phyloP scores from a whole-genome alignment of 2,113 vertebrate genomes.

The Xerus inauris region DNA sequence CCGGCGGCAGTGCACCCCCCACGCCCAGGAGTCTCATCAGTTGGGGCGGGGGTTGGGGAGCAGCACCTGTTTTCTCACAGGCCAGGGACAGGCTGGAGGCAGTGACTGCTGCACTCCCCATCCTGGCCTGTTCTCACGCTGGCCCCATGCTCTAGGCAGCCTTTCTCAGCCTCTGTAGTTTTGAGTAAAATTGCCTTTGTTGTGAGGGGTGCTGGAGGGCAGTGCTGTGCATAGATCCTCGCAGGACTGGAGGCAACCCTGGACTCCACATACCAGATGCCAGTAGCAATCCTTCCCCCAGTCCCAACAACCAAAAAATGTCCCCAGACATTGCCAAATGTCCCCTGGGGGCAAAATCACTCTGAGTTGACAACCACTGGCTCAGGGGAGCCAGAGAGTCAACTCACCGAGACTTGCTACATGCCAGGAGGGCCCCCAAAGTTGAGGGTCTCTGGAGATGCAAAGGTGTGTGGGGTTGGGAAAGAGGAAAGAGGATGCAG shows the following conservation, averaged over 20 bases:
- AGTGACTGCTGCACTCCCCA: rapidly evolving
- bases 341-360: background rate
- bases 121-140: rapidly evolving
- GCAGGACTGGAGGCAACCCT: too few relatives aligned
- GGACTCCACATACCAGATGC: background rate
- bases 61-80: too few relatives aligned
- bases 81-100: too few relatives aligned
- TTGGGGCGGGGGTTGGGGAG: background rate
- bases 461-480: rapidly evolving
- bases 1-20: background rate
- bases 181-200: background rate
- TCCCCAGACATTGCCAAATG: background rate
- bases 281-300: background rate
- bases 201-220: too few relatives aligned
- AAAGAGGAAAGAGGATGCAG: background rate
- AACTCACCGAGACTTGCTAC: too few relatives aligned
- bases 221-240: background rate
- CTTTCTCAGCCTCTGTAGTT: background rate
- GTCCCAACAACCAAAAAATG: background rate
- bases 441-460: too few relatives aligned
- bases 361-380: background rate
- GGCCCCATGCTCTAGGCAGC: background rate
- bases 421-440: too few relatives aligned
- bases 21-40: too few relatives aligned
- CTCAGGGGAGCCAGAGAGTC: background rate